Conservation (phyloP, 2,888 invertebrate species). For the Cataglyphis cursor region DNA sequence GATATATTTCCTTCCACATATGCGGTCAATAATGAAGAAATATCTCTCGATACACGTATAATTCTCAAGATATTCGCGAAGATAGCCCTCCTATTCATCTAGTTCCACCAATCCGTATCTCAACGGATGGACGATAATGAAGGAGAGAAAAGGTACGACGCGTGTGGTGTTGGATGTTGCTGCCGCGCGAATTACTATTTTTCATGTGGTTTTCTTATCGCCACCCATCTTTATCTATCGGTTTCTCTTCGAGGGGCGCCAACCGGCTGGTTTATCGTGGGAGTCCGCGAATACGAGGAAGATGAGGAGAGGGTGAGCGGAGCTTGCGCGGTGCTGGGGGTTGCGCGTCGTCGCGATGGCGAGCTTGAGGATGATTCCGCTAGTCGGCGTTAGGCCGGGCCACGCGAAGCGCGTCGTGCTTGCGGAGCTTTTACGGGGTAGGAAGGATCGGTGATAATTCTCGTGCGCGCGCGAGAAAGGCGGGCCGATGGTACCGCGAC, state of each 20-base stretch:
- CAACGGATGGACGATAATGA: not conserved
- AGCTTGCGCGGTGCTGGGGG: slow-evolving; percentile 77
- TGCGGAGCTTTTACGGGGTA: slow-evolving; percentile 68
- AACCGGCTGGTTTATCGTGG: slow-evolving; percentile 17
- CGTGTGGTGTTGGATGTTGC: not conserved
- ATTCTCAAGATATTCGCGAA: not conserved
- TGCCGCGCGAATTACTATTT: slow-evolving; percentile 62
- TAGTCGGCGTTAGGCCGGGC: slow-evolving; percentile 83
- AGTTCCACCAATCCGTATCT: not conserved
- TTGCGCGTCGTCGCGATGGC: slow-evolving; percentile 61
- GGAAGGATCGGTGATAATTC: slow-evolving; percentile 62
- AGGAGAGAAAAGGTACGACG: not conserved
- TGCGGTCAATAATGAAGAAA: not conserved
- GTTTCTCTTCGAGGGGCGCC: not conserved
- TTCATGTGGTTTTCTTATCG: slow-evolving; percentile 51
- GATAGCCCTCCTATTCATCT: not conserved
- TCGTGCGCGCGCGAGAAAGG: slow-evolving; percentile 60
- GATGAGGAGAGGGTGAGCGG: slow-evolving; percentile 55
- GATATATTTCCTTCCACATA: not conserved
- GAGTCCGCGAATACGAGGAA: slow-evolving; percentile 54
- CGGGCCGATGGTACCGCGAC: slow-evolving; percentile 71
- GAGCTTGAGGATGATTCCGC: slow-evolving; percentile 76
- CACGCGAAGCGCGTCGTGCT: slow-evolving; percentile 80
- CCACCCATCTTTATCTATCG: slow-evolving; percentile 51
- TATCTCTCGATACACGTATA: not conserved